These are phyloP conservation scores for Oplegnathus fasciatus DNA, from an alignment of 2,113 vertebrate genomes.

Conservation along the genomic window DNA sequence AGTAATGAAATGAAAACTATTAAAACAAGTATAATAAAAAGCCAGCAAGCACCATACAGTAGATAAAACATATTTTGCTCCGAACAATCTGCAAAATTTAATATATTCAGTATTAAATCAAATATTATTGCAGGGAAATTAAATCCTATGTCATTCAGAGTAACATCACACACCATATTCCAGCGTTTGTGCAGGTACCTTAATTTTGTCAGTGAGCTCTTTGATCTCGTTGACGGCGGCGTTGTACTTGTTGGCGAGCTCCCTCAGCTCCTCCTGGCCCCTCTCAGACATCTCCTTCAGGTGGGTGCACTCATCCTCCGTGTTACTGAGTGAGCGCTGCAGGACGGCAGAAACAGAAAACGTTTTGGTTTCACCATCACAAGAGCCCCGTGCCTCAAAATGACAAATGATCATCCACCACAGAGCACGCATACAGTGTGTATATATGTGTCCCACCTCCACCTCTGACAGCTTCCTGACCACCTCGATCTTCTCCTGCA, in stretches of 20 bases:
- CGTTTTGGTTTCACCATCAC: not conserved
- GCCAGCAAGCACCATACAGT: no score
- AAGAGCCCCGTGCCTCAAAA: not conserved
- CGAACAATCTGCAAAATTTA: not conserved
- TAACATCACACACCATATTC: not conserved
- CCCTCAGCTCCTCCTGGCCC: conserved; percentile 95
- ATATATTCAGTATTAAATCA: not conserved
- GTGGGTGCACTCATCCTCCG: conserved; percentile 99
- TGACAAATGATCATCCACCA: not conserved
- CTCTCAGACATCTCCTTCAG: conserved; percentile 98
- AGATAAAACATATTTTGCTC: not conserved
- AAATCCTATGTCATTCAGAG: not conserved
- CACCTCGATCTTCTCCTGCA: conserved; percentile 99
- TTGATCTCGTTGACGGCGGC: conserved; percentile 98
- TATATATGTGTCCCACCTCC: conserved; percentile 86
- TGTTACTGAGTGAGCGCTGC: conserved; percentile 96
- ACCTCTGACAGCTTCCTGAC: conserved; percentile 98
- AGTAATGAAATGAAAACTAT: not conserved
- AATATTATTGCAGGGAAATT: not conserved
- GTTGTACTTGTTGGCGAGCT: conserved; percentile 98
- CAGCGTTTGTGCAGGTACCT: conserved; percentile 81
- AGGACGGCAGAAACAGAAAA: not conserved
- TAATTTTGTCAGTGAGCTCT: conserved; percentile 97
- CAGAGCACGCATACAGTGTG: not conserved
- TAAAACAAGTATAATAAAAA: not conserved